These are phyloP conservation scores for Etheostoma cragini DNA, from an alignment of 2,113 vertebrate species.

Conservation along the genomic window DNA sequence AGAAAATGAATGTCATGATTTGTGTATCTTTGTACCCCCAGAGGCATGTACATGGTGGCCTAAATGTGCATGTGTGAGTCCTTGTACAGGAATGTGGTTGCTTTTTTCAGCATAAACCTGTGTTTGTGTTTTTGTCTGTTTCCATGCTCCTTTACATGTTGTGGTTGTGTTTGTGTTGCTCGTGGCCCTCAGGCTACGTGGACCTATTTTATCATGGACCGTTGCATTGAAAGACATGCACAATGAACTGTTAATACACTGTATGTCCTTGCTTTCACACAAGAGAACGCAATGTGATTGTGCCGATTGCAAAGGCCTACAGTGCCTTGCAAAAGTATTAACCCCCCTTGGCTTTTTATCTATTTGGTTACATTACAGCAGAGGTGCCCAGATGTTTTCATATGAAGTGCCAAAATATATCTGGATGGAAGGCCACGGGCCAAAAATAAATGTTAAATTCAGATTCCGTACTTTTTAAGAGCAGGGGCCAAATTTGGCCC, in stretches of 20 bases:
- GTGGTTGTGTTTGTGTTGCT: slow-evolving; percentile 1
- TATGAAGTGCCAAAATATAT: too few species aligned
- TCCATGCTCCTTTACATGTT: slow-evolving; percentile 17
- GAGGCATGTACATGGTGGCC: slow-evolving; percentile 32
- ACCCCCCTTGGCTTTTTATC: too few species aligned
- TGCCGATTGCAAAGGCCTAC: slow-evolving; percentile 23
- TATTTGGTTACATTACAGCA: too few species aligned
- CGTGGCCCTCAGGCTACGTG: not conserved
- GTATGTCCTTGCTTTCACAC: slow-evolving; percentile 45
- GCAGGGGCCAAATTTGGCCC: too few species aligned
- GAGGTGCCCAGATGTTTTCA: too few species aligned
- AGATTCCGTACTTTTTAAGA: too few species aligned
- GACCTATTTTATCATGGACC: slow-evolving; percentile 26
- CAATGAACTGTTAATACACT: slow-evolving; percentile 58
- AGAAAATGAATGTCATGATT: slow-evolving; percentile 58
- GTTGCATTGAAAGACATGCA: slow-evolving; percentile 41
- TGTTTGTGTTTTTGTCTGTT: slow-evolving; percentile 17
- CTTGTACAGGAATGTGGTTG: slow-evolving; percentile 10
- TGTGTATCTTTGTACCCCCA: slow-evolving; percentile 43
- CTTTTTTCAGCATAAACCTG: slow-evolving; percentile 12
- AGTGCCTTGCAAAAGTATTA: too few species aligned
- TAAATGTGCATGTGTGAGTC: slow-evolving; percentile 13
- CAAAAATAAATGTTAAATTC: too few species aligned
- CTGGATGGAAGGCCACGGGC: too few species aligned
- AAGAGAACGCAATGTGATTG: slow-evolving; percentile 30